Evolutionary conservation across 2,888 invertebrate genomes (phyloP).

Genomic region (Metellina segmentata): DNA sequence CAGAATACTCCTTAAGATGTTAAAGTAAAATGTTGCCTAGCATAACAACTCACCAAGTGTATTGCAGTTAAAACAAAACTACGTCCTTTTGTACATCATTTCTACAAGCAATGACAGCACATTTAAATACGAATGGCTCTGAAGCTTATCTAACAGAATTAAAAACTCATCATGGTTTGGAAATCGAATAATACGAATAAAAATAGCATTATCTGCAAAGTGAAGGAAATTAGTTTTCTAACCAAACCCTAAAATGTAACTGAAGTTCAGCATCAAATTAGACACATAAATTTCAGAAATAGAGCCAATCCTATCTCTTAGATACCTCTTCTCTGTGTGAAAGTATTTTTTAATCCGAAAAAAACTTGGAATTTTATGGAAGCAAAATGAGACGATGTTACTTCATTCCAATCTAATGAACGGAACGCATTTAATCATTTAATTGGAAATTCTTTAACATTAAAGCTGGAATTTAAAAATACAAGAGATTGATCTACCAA

Average conservation of each 20-base stretch:
- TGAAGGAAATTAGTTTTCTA: not conserved
- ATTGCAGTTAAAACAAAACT: too few relatives aligned
- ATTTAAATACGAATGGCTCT: too few relatives aligned
- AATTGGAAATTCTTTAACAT: constrained; percentile 18
- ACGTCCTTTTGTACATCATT: too few relatives aligned
- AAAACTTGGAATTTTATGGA: not conserved
- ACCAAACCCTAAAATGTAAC: not conserved
- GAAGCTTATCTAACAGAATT: too few relatives aligned
- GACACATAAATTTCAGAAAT: not conserved
- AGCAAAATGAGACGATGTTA: not conserved
- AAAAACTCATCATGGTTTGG: not conserved
- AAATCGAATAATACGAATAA: not conserved
- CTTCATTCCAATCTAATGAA: constrained; percentile 7
- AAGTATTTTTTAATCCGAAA: not conserved
- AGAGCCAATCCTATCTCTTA: not conserved
- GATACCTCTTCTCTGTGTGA: not conserved
- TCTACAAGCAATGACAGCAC: too few relatives aligned
- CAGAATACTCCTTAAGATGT: too few relatives aligned
- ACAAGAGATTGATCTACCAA: constrained; percentile 3
- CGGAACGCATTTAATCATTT: constrained; percentile 25
- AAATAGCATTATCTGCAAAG: not conserved
- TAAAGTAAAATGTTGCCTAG: too few relatives aligned
- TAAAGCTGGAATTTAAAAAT: not conserved
- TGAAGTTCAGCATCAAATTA: not conserved
- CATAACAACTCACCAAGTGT: too few relatives aligned